A percentile compares a stretch with the other conserved stretches of the same genome.
These are phyloP conservation scores for Ceratosolen solmsi DNA, from an alignment of 1,140 invertebrate genomes.

Conservation along the genomic window DNA sequence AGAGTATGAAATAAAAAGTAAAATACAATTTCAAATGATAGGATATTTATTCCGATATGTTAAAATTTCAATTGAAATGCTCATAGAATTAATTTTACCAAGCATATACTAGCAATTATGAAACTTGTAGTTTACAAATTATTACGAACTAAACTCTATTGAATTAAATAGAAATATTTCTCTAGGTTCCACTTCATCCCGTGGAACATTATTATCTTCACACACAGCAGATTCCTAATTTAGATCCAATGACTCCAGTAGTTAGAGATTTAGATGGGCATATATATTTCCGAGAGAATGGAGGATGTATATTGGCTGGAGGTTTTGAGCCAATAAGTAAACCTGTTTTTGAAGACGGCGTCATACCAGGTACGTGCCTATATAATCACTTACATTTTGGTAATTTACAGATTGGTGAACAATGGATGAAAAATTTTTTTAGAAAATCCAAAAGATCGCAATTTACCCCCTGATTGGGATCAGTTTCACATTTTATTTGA, in stretches of 20 bases:
- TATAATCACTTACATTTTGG: constrained; percentile 45
- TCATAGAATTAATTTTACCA: too few relatives aligned
- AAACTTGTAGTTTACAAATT: too few relatives aligned
- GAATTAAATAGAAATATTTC: too few relatives aligned
- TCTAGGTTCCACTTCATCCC: constrained; percentile 86
- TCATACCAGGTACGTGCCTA: constrained; percentile 73
- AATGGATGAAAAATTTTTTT: too few relatives aligned
- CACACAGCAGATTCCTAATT: constrained; percentile 83
- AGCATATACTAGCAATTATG: too few relatives aligned
- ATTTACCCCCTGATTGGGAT: constrained; percentile 92
- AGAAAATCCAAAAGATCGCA: constrained; percentile 75
- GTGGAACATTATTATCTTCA: constrained; percentile 95
- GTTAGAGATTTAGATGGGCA: constrained; percentile 92
- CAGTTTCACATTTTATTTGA: constrained; percentile 93
- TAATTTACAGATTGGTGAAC: too few relatives aligned
- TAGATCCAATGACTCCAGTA: constrained; percentile 86
- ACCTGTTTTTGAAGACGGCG: constrained; percentile 89
- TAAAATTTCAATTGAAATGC: too few relatives aligned
- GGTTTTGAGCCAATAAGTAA: constrained; percentile 92
- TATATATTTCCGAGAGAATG: constrained; percentile 88
- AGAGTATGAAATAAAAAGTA: too few relatives aligned
- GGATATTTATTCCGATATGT: too few relatives aligned
- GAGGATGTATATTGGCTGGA: constrained; percentile 85
- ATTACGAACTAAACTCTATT: too few relatives aligned
- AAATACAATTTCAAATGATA: too few relatives aligned